A percentile compares a stretch with the other conserved stretches of the same genome.
These are phyloP conservation scores for Caenorhabditis elegans DNA, from an alignment of 1,140 invertebrate genomes.

Conservation along the genomic window DNA sequence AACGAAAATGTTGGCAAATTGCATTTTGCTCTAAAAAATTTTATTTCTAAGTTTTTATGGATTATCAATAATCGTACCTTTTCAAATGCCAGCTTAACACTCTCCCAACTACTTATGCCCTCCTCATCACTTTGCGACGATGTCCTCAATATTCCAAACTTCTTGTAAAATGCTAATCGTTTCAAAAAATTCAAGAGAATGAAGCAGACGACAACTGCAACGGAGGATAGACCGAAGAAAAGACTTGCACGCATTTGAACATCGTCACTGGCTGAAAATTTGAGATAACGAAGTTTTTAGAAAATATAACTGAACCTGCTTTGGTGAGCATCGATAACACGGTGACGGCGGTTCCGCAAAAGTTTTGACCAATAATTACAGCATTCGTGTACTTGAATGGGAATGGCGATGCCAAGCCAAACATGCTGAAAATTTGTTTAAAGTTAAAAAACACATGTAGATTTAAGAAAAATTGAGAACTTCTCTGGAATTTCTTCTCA, in stretches of 20 bases:
- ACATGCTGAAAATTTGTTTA: neutral
- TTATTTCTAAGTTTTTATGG: neutral
- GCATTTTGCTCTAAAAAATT: slow-evolving; percentile 72
- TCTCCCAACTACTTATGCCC: neutral
- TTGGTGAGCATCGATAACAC: neutral
- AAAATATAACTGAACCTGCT: slow-evolving; percentile 45
- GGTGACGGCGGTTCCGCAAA: neutral
- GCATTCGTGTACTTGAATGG: slow-evolving; percentile 7
- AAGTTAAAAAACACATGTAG: too few species aligned
- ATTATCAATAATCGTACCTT: slow-evolving; percentile 23
- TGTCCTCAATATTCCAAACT: neutral
- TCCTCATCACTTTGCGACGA: neutral
- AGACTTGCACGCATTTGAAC: neutral
- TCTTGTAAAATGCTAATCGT: neutral
- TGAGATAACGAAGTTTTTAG: too few species aligned
- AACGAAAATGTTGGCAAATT: neutral
- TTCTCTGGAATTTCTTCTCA: slow-evolving; percentile 53
- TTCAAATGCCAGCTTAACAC: slow-evolving; percentile 36
- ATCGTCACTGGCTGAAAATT: neutral
- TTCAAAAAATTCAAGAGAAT: neutral
- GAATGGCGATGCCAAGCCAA: neutral
- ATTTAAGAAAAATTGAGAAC: too few species aligned
- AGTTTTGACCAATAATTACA: neutral
- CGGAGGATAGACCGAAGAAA: neutral
- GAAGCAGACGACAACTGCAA: neutral